phyloP scores from a whole-genome alignment of 2,888 invertebrate species.

The Cheilosia vulpina region DNA sequence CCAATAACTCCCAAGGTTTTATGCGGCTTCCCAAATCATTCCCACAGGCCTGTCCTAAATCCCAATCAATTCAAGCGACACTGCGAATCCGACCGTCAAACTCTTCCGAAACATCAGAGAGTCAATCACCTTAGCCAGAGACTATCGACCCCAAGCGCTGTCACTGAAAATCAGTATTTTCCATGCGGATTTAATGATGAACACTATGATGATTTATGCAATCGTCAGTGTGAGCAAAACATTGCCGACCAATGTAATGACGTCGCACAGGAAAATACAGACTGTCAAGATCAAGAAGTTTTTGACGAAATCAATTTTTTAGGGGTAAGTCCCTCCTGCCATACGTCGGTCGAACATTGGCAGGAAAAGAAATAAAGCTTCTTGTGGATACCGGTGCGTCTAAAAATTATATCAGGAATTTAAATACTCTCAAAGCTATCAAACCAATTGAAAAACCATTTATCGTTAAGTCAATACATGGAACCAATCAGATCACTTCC shows the following conservation, averaged over 20 bases:
- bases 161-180: neutral
- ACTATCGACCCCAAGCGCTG: neutral
- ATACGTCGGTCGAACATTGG: slow-evolving; percentile 28
- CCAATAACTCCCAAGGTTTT: neutral
- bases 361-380: slow-evolving; percentile 47
- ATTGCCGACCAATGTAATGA: neutral
- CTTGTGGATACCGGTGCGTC: slow-evolving; percentile 26
- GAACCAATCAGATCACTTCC: neutral
- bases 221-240: neutral
- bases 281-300: neutral
- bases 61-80: neutral
- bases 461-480: slow-evolving; percentile 15
- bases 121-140: neutral
- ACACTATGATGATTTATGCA: neutral
- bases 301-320: slow-evolving; percentile 38
- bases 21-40: neutral
- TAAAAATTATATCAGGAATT: slow-evolving; percentile 63
- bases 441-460: slow-evolving; percentile 17
- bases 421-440: slow-evolving; percentile 44
- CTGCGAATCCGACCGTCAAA: neutral
- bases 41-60: neutral
- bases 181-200: neutral
- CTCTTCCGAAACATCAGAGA: neutral
- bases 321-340: slow-evolving; percentile 42
- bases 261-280: too few species aligned